These are phyloP conservation scores for Deilephila porcellus DNA, from an alignment of 2,888 invertebrate species.

Conservation along the genomic window DNA sequence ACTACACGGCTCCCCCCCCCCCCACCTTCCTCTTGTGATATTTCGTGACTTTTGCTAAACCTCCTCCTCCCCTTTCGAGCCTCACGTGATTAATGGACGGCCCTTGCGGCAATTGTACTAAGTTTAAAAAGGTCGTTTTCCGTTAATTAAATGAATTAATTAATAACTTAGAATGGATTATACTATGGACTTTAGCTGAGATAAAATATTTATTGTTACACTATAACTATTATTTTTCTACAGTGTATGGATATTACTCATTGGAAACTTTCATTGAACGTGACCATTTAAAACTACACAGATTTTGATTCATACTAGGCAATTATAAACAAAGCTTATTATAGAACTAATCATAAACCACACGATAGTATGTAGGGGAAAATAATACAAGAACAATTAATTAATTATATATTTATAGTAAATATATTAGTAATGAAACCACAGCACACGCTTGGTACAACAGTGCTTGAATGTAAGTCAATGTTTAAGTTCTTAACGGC, in stretches of 20 bases:
- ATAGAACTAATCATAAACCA: neutral
- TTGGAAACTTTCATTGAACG: conserved; percentile 7
- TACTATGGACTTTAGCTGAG: too few relatives aligned
- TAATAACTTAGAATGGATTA: too few relatives aligned
- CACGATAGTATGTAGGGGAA: neutral
- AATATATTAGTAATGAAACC: neutral
- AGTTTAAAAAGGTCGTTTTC: too few relatives aligned
- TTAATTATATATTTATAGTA: neutral
- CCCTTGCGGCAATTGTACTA: too few relatives aligned
- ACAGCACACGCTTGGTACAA: neutral
- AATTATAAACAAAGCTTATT: neutral
- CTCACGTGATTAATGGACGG: too few relatives aligned
- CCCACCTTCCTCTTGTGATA: too few relatives aligned
- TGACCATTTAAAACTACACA: neutral
- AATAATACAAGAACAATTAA: conserved; percentile 5
- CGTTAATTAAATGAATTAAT: too few relatives aligned
- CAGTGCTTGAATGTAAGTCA: too few relatives aligned
- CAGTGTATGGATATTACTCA: neutral
- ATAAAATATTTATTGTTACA: neutral
- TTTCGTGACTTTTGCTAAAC: too few relatives aligned
- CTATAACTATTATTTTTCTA: neutral
- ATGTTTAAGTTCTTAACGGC: too few relatives aligned
- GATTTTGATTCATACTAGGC: neutral
- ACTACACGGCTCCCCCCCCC: too few relatives aligned
- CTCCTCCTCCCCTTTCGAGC: too few relatives aligned